phyloP scores from a whole-genome alignment of 2,113 vertebrate genomes.

The Chlamydotis undulata region DNA sequence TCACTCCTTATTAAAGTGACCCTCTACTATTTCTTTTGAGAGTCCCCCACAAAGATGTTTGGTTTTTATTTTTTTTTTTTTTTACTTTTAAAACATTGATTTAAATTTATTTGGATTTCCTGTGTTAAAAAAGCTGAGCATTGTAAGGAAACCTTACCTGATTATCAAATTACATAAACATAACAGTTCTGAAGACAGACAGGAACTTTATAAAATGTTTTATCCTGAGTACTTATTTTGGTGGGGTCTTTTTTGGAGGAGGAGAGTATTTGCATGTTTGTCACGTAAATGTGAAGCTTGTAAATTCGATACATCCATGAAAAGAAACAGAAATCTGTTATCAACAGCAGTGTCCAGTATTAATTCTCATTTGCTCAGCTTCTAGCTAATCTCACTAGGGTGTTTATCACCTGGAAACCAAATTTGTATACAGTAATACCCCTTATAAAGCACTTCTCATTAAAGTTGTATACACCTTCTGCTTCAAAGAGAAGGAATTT shows the following conservation, averaged over 20 bases:
- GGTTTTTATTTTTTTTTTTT: neutral
- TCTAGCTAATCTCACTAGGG: neutral
- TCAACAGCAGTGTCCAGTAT: neutral
- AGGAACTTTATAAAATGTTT: neutral
- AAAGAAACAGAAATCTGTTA: conserved; percentile 22
- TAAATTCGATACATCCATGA: neutral
- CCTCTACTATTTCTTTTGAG: conserved; percentile 8
- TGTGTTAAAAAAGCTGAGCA: neutral
- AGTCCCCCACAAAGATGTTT: neutral
- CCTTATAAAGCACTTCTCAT: neutral
- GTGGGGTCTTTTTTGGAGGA: neutral
- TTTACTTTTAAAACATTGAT: neutral
- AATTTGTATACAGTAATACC: neutral
- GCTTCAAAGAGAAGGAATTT: neutral
- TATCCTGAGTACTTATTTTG: neutral
- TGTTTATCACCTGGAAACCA: neutral
- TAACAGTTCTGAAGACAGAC: neutral
- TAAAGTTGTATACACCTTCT: neutral
- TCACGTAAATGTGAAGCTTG: neutral
- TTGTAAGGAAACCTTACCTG: neutral
- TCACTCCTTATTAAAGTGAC: conserved; percentile 43
- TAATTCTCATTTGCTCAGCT: conserved; percentile 6
- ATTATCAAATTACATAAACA: neutral
- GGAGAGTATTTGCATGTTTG: neutral
- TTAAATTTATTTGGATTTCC: neutral